Percentiles rank a stretch among this genome's conserved stretches.
phyloP scores from a whole-genome alignment of 2,113 vertebrate species.

The Paratilapia polleni region DNA sequence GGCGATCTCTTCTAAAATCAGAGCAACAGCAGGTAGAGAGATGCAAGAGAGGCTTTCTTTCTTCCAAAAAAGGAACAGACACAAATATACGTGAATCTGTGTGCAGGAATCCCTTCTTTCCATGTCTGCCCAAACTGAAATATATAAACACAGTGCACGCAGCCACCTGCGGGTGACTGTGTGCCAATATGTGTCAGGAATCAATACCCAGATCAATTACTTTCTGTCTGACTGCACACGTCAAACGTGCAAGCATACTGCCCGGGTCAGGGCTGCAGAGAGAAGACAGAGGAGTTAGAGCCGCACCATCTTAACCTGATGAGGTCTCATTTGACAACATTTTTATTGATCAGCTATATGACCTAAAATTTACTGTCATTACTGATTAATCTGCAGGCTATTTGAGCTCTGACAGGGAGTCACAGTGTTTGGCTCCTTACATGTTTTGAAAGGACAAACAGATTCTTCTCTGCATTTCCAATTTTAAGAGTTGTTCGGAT shows the following conservation, averaged over 20 bases:
- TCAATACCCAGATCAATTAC: slow-evolving; percentile 56
- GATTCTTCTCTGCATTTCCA: background rate
- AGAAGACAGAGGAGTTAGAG: background rate
- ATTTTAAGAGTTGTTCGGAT: too few species aligned
- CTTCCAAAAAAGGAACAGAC: background rate
- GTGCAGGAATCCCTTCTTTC: background rate
- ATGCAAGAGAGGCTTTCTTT: background rate
- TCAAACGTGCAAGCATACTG: background rate
- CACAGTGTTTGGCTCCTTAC: background rate
- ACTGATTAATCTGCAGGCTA: background rate
- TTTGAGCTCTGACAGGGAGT: background rate
- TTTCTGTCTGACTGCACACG: slow-evolving; percentile 38
- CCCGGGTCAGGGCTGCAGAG: background rate
- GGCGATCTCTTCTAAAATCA: slow-evolving; percentile 7
- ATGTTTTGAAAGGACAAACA: background rate
- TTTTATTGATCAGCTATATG: background rate
- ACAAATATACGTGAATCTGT: slow-evolving; percentile 20
- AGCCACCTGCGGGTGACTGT: background rate
- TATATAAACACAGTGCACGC: background rate
- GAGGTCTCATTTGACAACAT: background rate
- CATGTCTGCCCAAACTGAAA: background rate
- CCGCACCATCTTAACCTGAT: background rate
- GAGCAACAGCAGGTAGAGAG: background rate
- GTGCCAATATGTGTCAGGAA: slow-evolving; percentile 3
- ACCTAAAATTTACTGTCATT: background rate